A percentile compares a stretch with the other conserved stretches of the same genome.
These are phyloP conservation scores for Ctenodactylus gundi DNA, from an alignment of 2,113 vertebrate genomes.

Conservation along the genomic window DNA sequence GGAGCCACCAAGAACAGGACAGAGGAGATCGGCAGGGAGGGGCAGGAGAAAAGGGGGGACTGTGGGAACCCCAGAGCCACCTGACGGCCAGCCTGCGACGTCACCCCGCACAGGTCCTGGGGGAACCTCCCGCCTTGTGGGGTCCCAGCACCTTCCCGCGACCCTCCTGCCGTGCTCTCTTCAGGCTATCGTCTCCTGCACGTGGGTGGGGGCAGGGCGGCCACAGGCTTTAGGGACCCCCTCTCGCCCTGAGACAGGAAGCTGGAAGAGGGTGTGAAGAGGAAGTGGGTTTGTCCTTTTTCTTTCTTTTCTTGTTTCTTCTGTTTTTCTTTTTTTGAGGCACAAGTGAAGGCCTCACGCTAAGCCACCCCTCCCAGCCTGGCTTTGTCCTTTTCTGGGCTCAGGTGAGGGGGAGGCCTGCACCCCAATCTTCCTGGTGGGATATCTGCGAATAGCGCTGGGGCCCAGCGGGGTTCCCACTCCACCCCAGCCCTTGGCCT, in stretches of 20 bases:
- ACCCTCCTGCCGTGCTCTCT: not conserved
- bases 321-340: no score
- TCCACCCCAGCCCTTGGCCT: not conserved
- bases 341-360: no score
- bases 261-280: not conserved
- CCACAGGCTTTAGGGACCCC: not conserved
- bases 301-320: no score
- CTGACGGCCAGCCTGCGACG: accelerated
- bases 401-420: not conserved
- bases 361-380: no score
- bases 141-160: not conserved
- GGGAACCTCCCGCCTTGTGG: no score
- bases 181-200: not conserved
- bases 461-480: not conserved
- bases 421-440: not conserved
- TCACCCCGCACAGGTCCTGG: no score
- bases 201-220: not conserved
- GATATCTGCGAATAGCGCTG: not conserved
- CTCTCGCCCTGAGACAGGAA: not conserved
- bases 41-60: not conserved
- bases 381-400: not conserved
- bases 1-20: not conserved
- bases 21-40: not conserved
- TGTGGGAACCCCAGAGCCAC: not conserved
- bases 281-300: no score